These are phyloP conservation scores for Carassius gibelio DNA, from an alignment of 2,113 vertebrate genomes.

Conservation along the genomic window DNA sequence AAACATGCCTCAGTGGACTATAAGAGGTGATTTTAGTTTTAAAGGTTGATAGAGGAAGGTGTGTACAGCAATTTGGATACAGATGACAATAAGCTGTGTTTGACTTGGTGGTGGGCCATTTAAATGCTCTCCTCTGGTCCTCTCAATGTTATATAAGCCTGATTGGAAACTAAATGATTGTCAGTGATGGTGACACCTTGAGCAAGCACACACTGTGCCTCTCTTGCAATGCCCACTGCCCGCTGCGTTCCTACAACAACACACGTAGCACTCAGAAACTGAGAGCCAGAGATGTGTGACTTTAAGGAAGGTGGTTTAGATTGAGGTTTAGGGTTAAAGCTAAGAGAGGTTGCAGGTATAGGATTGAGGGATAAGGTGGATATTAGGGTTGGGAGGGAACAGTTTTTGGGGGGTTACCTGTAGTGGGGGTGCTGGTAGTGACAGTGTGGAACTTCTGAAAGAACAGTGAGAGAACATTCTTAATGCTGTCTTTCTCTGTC, in stretches of 20 bases:
- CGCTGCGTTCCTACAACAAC: conserved; percentile 64
- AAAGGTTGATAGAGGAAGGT: not conserved
- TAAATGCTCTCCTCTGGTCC: not conserved
- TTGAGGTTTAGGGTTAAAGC: conserved; percentile 12
- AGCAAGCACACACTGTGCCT: conserved; percentile 28
- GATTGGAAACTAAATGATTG: conserved; percentile 4
- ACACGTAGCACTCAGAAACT: conserved; percentile 40
- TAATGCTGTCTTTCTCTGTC: conserved; percentile 33
- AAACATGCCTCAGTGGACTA: not conserved
- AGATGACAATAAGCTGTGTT: not conserved
- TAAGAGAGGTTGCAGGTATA: conserved; percentile 54
- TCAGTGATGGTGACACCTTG: conserved; percentile 7
- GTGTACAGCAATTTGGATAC: not conserved
- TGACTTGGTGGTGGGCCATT: not conserved
- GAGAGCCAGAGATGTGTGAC: conserved; percentile 29
- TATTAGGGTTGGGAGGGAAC: conserved; percentile 39
- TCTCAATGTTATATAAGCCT: not conserved
- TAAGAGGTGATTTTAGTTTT: not conserved
- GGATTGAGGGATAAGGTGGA: conserved; percentile 31
- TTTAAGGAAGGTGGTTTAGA: conserved; percentile 9
- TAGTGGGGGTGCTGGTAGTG: conserved; percentile 78
- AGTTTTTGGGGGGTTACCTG: conserved; percentile 74
- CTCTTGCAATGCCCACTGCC: conserved; percentile 46
- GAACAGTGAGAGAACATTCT: conserved; percentile 77
- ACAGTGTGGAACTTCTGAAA: conserved; percentile 80